phyloP scores from a whole-genome alignment of 2,113 vertebrate genomes.

The Nerophis lumbriciformis region DNA sequence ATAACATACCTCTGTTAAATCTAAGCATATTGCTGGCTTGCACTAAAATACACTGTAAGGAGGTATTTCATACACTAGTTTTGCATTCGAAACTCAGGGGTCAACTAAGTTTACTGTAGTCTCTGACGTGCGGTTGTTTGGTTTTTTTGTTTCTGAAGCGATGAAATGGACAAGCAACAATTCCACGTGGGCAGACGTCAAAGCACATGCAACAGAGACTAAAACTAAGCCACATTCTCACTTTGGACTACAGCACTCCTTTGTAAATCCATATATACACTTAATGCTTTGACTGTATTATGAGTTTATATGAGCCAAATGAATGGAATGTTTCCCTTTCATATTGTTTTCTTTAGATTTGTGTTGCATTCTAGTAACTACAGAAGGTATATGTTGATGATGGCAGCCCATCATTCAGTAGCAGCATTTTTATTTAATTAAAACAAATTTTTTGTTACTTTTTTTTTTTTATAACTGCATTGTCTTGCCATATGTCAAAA shows the following conservation, averaged over 20 bases:
- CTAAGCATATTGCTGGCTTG: constrained; percentile 76
- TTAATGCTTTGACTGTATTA: constrained; percentile 59
- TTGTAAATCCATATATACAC: constrained; percentile 59
- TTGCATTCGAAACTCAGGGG: constrained; percentile 80
- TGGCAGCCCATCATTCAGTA: constrained; percentile 55
- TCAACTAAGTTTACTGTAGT: constrained; percentile 78
- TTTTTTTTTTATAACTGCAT: constrained; percentile 52
- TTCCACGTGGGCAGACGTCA: constrained; percentile 56
- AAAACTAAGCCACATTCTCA: constrained; percentile 47
- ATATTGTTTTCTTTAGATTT: constrained; percentile 35
- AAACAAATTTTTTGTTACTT: constrained; percentile 17
- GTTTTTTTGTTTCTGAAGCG: constrained; percentile 28
- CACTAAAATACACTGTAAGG: constrained; percentile 79
- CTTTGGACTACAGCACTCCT: constrained; percentile 68
- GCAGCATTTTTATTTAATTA: constrained; percentile 70
- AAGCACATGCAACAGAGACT: constrained; percentile 66
- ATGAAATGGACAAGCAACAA: constrained; percentile 40
- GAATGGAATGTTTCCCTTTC: constrained; percentile 28
- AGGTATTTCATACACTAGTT: constrained; percentile 79
- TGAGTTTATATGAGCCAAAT: constrained; percentile 73
- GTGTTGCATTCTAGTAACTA: constrained; percentile 58
- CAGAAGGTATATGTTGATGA: constrained; percentile 59
- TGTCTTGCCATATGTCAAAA: constrained; percentile 70
- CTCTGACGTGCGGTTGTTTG: constrained; percentile 62
- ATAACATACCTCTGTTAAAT: constrained; percentile 78